Evolutionary conservation across 1,140 invertebrate species (phyloP).

Genomic region (Lepidostoma basale): DNA sequence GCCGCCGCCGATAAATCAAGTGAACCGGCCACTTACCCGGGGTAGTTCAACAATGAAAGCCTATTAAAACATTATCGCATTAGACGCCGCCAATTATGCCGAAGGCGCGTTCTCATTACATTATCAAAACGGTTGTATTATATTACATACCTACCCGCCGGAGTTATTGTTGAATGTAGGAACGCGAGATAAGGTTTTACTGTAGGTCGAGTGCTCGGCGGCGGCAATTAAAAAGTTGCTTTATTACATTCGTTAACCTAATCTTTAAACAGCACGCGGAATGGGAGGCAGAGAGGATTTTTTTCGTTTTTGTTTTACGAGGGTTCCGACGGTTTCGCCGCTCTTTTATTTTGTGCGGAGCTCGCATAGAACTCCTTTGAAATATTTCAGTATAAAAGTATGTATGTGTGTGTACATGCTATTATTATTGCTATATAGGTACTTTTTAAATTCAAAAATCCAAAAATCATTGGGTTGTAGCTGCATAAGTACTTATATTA

Average conservation of each 20-base stretch:
- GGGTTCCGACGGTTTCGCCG: conserved; percentile 10
- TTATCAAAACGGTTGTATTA: conserved; percentile 24
- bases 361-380: no score
- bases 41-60: conserved; percentile 8
- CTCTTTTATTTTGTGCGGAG: no score
- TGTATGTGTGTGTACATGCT: no score
- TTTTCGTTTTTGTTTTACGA: conserved; percentile 38
- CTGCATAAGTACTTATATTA: no score
- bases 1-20: no score
- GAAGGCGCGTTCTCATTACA: conserved; percentile 25
- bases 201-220: conserved; percentile 12
- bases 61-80: conserved; percentile 19
- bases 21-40: no score
- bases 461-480: no score
- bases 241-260: conserved; percentile 45
- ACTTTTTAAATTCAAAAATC: no score
- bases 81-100: conserved; percentile 21
- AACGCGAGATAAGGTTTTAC: conserved; percentile 29
- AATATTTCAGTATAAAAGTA: no score
- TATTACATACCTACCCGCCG: conserved; percentile 10
- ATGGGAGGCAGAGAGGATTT: conserved; percentile 14
- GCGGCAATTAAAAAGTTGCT: conserved; percentile 37
- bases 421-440: no score
- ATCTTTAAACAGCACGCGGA: conserved; percentile 27
- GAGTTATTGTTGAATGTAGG: conserved; percentile 10